Base-by-base conservation (phyloP, 64 coral and sea anemone species). In the Montipora efflorescens region DNA sequence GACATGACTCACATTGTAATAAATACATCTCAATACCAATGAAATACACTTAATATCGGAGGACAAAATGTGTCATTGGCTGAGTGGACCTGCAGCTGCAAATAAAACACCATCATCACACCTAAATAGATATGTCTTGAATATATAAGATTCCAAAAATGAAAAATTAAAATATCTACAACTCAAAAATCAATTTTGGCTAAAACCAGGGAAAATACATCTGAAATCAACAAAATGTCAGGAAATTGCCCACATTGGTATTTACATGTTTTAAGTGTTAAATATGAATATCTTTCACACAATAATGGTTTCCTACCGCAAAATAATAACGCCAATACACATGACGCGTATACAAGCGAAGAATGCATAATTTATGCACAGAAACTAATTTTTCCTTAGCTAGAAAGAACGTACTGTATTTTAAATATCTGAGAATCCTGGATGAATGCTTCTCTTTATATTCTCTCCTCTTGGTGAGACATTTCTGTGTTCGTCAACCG, bases 101-200 rank as follows among this genome's bases (percentile, higher is more conserved):
- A 50, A 21, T 68, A 72, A 72, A 48, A 48, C 19, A 7, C 71
- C 19, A 71, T 51, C 66, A 86, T 86, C 66, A 86, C 64, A 72
- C 4, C 70, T 69, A 86, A 86, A 86, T 86, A 86, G 82, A 71
- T 86, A 70, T 49, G 62, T 50, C 19, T 50, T 8, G 46, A 86
- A 51, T 70, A 71, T 86, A 71, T 10, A 86, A 85, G 48, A 86
- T 86, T 86, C 64, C 82, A 71, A 86, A 86, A 20, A 48, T 50
- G 66, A 72, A 86, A 84, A 71, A 21, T 49, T 67, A 20, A 71
- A 86, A 86, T 72, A 71, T 71, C 82, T 71, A 86, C 48, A 86
- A n/a, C 5, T 49, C 47, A 3, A 68, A 3, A 4, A 45, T 66
- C 5, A 22, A 84, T n/a, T 84, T 67, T 16, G 18, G 49, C 20